These are phyloP conservation scores for Aphodius granarius DNA, from an alignment of 2,888 invertebrate species.

Conservation along the genomic window DNA sequence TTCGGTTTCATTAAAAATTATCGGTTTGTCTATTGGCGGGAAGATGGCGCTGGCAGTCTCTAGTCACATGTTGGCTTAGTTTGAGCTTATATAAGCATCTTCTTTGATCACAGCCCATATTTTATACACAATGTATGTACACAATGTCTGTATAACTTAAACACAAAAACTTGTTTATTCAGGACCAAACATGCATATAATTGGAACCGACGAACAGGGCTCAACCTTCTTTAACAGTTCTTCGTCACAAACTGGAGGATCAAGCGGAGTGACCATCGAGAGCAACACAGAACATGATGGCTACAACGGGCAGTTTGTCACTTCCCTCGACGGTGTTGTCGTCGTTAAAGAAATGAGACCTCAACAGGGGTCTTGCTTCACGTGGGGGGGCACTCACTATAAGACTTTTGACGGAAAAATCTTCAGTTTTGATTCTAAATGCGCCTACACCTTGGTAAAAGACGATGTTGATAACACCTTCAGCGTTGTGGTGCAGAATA, in stretches of 20 bases:
- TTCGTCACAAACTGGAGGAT: neutral
- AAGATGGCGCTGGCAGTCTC: too few species aligned
- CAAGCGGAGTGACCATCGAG: neutral
- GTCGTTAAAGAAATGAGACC: slow-evolving; percentile 49
- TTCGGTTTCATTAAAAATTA: too few species aligned
- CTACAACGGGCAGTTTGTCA: neutral
- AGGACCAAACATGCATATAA: neutral
- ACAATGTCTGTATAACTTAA: too few species aligned
- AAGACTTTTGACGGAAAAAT: slow-evolving; percentile 85
- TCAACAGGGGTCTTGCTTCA: slow-evolving; percentile 71
- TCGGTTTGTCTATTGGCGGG: too few species aligned
- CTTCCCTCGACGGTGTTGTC: neutral
- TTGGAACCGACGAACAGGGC: neutral
- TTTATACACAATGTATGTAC: too few species aligned
- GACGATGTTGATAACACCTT: slow-evolving; percentile 73
- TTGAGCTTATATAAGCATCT: too few species aligned
- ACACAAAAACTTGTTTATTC: too few species aligned
- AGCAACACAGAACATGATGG: neutral
- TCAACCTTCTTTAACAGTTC: neutral
- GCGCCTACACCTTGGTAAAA: slow-evolving; percentile 73
- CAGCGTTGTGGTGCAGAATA: slow-evolving; percentile 64
- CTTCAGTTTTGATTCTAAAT: slow-evolving; percentile 73
- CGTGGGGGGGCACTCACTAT: slow-evolving; percentile 80
- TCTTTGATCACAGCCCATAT: too few species aligned
- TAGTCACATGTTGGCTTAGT: too few species aligned